Evolutionary conservation across 1,140 invertebrate species (phyloP).

Genomic region (Euura lappo): DNA sequence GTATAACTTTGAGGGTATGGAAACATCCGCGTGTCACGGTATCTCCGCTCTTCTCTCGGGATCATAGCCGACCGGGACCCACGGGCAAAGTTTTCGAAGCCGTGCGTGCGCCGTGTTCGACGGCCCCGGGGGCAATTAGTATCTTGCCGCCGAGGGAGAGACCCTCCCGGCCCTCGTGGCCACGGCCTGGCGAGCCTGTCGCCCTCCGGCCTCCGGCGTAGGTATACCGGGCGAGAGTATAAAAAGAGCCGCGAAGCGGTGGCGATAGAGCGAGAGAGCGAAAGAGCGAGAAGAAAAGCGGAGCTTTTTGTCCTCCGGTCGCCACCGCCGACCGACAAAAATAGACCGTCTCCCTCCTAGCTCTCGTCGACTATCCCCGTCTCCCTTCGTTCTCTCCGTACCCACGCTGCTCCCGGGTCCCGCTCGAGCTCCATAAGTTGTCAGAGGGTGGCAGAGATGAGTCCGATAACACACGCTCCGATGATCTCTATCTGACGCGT

Average conservation of each 20-base stretch:
- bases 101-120: slow-evolving; percentile 52
- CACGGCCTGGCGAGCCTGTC: slow-evolving; percentile 20
- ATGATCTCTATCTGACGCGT: neutral
- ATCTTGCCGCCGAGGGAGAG: slow-evolving; percentile 57
- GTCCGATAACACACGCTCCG: slow-evolving; percentile 50
- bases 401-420: slow-evolving; percentile 13
- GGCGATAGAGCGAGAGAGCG: slow-evolving; percentile 22
- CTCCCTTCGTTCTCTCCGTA: slow-evolving; percentile 37
- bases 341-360: slow-evolving; percentile 34
- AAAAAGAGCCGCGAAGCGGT: slow-evolving; percentile 20
- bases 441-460: slow-evolving; percentile 39
- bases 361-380: slow-evolving; percentile 26
- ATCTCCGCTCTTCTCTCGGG: too few species aligned
- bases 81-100: neutral
- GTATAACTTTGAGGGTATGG: neutral
- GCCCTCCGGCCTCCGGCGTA: slow-evolving; percentile 24
- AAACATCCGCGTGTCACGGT: neutral
- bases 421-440: slow-evolving; percentile 1
- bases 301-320: slow-evolving; percentile 54
- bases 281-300: slow-evolving; percentile 29
- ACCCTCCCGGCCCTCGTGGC: slow-evolving; percentile 20
- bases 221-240: slow-evolving; percentile 50
- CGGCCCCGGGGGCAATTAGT: slow-evolving; percentile 60
- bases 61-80: neutral
- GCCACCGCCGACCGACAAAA: slow-evolving; percentile 47